A percentile compares a stretch with the other conserved stretches of the same genome.
phyloP scores from a whole-genome alignment of 2,888 invertebrate genomes.

The Cactoblastis cactorum region DNA sequence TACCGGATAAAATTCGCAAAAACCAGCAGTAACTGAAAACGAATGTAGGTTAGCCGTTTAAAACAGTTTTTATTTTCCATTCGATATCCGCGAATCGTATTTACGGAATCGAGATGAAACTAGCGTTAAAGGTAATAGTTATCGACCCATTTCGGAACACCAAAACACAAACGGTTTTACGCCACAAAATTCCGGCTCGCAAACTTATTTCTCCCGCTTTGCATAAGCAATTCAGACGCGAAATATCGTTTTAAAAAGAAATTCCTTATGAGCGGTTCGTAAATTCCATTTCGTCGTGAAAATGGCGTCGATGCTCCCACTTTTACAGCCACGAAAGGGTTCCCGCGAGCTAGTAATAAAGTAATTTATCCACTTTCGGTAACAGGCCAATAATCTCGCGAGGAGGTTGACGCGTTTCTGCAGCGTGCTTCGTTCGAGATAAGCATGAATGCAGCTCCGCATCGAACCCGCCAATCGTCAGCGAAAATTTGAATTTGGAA shows the following conservation, averaged over 20 bases:
- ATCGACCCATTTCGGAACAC: conserved; percentile 12
- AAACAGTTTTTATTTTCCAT: conserved; percentile 10
- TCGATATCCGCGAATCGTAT: neutral
- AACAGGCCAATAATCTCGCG: conserved; percentile 65
- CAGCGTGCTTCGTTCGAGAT: conserved; percentile 18
- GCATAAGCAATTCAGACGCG: conserved; percentile 42
- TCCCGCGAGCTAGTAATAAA: conserved; percentile 62
- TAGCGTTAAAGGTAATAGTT: conserved; percentile 7
- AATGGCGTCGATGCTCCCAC: conserved; percentile 50
- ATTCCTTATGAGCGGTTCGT: conserved; percentile 50
- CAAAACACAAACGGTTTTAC: conserved; percentile 16
- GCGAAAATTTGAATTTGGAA: conserved; percentile 12
- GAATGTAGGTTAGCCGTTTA: neutral
- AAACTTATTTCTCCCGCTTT: conserved; percentile 28
- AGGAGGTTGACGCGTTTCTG: conserved; percentile 27
- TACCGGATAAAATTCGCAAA: neutral
- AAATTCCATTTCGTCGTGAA: conserved; percentile 56
- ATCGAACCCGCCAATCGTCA: conserved; percentile 10
- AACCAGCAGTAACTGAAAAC: conserved; percentile 1
- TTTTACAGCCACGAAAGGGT: conserved; percentile 51
- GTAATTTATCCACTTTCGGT: conserved; percentile 74
- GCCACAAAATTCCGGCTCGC: conserved; percentile 10
- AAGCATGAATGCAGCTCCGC: conserved; percentile 12
- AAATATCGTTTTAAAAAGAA: conserved; percentile 56
- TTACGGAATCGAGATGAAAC: neutral